phyloP scores from a whole-genome alignment of 2,888 invertebrate genomes.

The Xanthorhoe spadicearia region DNA sequence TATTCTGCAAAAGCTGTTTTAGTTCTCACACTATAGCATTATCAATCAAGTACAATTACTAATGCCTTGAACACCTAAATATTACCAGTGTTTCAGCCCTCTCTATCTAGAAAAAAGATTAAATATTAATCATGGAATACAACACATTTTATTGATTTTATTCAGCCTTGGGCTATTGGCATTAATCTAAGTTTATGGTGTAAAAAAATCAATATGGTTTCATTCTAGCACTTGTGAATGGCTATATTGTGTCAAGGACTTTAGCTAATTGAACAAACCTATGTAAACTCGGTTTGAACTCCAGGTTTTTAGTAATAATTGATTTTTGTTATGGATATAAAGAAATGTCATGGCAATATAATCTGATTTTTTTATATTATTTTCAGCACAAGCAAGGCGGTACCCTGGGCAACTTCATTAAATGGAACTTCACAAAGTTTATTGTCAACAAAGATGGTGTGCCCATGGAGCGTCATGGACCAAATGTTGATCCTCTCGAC shows the following conservation, averaged over 20 bases:
- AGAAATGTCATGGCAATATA: too few species aligned
- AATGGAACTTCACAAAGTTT: conserved; percentile 95
- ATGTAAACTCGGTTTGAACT: neutral
- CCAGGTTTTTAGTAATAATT: too few species aligned
- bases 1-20: neutral
- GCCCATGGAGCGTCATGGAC: conserved; percentile 87
- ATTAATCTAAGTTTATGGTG: conserved; percentile 4
- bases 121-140: conserved; percentile 34
- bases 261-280: neutral
- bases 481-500: conserved; percentile 83
- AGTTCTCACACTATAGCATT: neutral
- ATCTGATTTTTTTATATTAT: neutral
- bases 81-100: neutral
- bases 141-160: conserved; percentile 30
- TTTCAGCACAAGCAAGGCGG: conserved; percentile 82
- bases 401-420: conserved; percentile 87
- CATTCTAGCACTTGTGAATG: conserved; percentile 1
- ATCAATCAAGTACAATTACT: neutral
- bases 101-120: conserved; percentile 10
- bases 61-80: neutral
- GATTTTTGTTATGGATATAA: too few species aligned
- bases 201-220: conserved; percentile 29
- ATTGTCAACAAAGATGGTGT: conserved; percentile 89
- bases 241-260: conserved; percentile 2
- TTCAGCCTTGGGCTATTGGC: conserved; percentile 19